Conservation (phyloP, 2,888 invertebrate genomes). For the Acrocera orbiculus region DNA sequence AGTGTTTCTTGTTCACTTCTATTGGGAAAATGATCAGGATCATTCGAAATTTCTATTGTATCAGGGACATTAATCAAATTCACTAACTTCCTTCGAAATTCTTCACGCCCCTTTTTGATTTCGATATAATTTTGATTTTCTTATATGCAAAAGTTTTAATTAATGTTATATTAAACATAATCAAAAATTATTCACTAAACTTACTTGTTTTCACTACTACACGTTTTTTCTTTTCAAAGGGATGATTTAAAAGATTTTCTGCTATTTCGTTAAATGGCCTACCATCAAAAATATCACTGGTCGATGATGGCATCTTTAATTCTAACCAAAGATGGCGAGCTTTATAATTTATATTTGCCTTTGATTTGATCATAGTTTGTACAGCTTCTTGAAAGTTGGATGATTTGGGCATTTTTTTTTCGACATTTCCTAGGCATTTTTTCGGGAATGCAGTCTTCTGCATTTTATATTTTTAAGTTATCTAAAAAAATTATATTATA, state of each 20-base stretch:
- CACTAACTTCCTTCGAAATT: conserved; percentile 63
- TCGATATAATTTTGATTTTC: too few relatives aligned
- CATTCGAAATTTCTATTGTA: conserved; percentile 12
- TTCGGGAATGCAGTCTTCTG: too few relatives aligned
- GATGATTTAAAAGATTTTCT: conserved; percentile 35
- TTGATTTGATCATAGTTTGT: conserved; percentile 22
- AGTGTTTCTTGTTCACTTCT: conserved; percentile 49
- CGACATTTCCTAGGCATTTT: too few relatives aligned
- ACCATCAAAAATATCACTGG: conserved; percentile 21
- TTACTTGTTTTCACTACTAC: conserved; percentile 24
- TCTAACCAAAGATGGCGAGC: conserved; percentile 26
- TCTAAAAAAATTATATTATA: too few relatives aligned
- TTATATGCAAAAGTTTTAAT: too few relatives aligned
- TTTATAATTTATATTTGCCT: conserved; percentile 26
- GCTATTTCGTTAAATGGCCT: conserved; percentile 39
- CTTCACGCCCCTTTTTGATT: conserved; percentile 59
- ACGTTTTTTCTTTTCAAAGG: conserved; percentile 21
- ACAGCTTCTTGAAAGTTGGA: conserved; percentile 7
- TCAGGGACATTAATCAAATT: conserved; percentile 43
- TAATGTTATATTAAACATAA: too few relatives aligned
- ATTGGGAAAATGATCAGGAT: conserved; percentile 34
- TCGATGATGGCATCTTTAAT: conserved; percentile 27
- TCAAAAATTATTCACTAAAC: too few relatives aligned
- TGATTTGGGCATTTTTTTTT: too few relatives aligned
- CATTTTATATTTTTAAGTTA: too few relatives aligned